phyloP scores from a whole-genome alignment of 2,888 invertebrate species.

The Lumbricus terrestris region DNA sequence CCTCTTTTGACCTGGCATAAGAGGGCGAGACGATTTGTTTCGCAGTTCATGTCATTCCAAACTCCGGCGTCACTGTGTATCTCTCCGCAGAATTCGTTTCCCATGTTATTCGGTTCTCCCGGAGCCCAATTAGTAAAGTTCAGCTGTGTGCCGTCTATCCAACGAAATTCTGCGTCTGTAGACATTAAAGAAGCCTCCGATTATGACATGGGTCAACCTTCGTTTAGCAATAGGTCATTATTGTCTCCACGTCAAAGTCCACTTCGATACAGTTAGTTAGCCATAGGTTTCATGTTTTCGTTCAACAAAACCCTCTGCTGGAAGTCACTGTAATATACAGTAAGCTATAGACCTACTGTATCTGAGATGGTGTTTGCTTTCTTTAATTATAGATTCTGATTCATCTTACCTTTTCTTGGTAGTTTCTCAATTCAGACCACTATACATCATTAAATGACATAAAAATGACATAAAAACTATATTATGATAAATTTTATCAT shows the following conservation, averaged over 20 bases:
- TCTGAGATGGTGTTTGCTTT: no score
- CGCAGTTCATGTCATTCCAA: conserved; percentile 24
- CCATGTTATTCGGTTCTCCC: conserved; percentile 23
- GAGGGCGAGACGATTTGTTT: not conserved
- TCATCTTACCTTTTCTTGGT: no score
- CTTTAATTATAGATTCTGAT: no score
- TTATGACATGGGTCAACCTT: not conserved
- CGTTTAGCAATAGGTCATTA: not conserved
- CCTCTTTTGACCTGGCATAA: not conserved
- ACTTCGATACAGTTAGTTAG: not conserved
- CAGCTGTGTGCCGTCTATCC: conserved; percentile 10
- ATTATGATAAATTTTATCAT: no score
- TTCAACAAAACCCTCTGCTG: no score
- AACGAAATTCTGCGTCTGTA: not conserved
- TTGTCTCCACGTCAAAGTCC: not conserved
- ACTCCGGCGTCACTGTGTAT: not conserved
- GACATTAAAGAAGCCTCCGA: not conserved
- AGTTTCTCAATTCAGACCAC: no score
- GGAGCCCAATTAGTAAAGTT: conserved; percentile 22
- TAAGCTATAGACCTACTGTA: no score
- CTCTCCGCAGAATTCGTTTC: conserved; percentile 18
- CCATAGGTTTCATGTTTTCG: not conserved
- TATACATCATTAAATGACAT: no score
- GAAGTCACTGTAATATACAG: no score
- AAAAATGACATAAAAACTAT: no score